Evolutionary conservation across 2,888 invertebrate genomes (phyloP), one percentile per base, ranked within the genome.

Genomic region (Augochlorella aurata): DNA sequence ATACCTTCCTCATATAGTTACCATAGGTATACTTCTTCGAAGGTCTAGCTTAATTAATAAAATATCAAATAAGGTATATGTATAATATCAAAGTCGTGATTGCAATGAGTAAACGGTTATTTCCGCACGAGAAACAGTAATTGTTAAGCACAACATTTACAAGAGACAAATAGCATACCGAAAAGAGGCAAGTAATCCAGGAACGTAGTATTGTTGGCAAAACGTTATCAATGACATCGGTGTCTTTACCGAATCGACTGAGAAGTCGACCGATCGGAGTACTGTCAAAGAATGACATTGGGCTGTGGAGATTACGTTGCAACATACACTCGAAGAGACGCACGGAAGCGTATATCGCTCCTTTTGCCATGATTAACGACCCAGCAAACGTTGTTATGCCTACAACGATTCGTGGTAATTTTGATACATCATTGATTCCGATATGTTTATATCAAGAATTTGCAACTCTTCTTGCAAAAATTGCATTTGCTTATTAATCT

Each of bases 251-350:
- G 93, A 96, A 96, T 88, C 96, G 95, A 94, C 96, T 96, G 74
- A 97, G 94, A 87, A 97, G 94, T 90, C 97, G 94, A 91, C 97
- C 97, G 84, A 95, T 90, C 10, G 96, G 96, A 87, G 96, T 96
- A 85, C 95, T 94, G 93, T 97, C 96, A 94, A 96, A 97, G 94
- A 96, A 97, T 86, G 95, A 95, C 94, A 96, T 95, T 81, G 96
- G 96, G 89, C 94, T 95, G 89, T 95, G 95, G 74, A 97, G 94
- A 86, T 96, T 94, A 89, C 94, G 94, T 73, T 91, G 87, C 85
- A 96, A 93, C 88, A 96, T 94, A 83, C 91, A 89, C 89, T 94
- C 94, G 92, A 97, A 97, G 87, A 97, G 94, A 88, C 92, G 92
- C 88, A 93, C 94, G 81, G 96, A 95, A 77, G 96, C 96, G 85